These are phyloP conservation scores for Nymphalis c-album DNA, from an alignment of 2,888 invertebrate species.

Conservation along the genomic window DNA sequence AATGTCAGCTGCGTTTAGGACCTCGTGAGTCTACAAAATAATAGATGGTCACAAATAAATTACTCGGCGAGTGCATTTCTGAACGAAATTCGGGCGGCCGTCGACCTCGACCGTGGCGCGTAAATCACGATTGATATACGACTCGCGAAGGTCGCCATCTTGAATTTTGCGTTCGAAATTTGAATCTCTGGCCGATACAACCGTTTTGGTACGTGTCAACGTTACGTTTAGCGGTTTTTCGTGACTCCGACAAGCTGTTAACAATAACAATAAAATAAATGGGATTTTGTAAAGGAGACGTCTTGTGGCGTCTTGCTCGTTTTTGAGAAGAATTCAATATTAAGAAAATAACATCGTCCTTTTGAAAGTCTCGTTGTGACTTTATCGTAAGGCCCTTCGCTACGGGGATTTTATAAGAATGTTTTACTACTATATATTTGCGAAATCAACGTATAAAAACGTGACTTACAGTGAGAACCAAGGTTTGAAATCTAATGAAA, in stretches of 20 bases:
- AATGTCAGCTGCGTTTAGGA: constrained; percentile 82
- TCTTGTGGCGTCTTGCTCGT: constrained; percentile 21
- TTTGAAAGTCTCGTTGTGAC: constrained; percentile 1
- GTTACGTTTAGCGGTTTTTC: constrained; percentile 43
- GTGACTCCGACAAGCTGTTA: constrained; percentile 42
- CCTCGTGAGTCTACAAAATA: constrained; percentile 81
- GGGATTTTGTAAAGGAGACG: constrained; percentile 39
- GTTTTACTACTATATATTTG: not conserved
- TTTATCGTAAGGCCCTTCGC: constrained; percentile 1
- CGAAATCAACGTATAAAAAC: not conserved
- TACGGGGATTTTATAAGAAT: not conserved
- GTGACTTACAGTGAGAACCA: not conserved
- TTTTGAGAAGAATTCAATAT: constrained; percentile 21
- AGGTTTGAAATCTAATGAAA: constrained; percentile 5
- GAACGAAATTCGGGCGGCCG: constrained; percentile 80
- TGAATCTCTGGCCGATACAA: constrained; percentile 70
- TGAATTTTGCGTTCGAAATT: constrained; percentile 75
- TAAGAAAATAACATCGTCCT: constrained; percentile 14
- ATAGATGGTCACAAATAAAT: constrained; percentile 82
- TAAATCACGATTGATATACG: constrained; percentile 79
- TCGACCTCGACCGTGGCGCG: constrained; percentile 77
- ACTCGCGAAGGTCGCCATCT: constrained; percentile 77
- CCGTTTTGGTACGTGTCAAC: constrained; percentile 59
- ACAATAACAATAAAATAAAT: constrained; percentile 45
- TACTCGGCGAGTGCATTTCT: constrained; percentile 78